phyloP scores from a whole-genome alignment of 2,888 invertebrate species.

The Stomorhina lunata region DNA sequence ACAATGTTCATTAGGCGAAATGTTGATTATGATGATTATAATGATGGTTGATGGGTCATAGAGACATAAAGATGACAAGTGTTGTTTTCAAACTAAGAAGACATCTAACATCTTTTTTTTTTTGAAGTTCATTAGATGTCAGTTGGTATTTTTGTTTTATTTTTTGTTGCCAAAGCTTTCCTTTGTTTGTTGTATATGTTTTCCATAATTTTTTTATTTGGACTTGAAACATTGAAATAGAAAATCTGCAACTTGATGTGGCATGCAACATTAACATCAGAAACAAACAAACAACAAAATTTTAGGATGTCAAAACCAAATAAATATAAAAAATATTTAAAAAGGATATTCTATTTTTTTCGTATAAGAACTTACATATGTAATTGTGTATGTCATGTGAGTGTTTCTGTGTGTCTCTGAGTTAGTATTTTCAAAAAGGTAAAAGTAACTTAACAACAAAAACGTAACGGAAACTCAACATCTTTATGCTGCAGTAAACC shows the following conservation, averaged over 20 bases:
- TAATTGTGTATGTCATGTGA: not conserved
- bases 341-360: constrained; percentile 32
- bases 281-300: too few relatives aligned
- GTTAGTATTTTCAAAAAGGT: not conserved
- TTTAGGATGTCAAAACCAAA: constrained; percentile 29
- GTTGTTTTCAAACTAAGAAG: constrained; percentile 67
- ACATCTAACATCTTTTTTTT: constrained; percentile 72
- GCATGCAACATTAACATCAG: not conserved
- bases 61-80: constrained; percentile 78
- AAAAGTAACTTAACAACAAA: constrained; percentile 29
- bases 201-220: constrained; percentile 49
- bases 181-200: constrained; percentile 60
- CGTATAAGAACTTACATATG: too few relatives aligned
- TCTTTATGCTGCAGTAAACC: constrained; percentile 72
- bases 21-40: constrained; percentile 48
- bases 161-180: not conserved
- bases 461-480: constrained; percentile 72
- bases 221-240: constrained; percentile 51
- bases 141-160: constrained; percentile 31
- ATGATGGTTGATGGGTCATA: constrained; percentile 65
- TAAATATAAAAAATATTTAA: not conserved
- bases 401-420: constrained; percentile 13
- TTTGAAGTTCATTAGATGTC: constrained; percentile 78
- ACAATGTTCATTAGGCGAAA: constrained; percentile 53
- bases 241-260: constrained; percentile 40